phyloP scores from a whole-genome alignment of 30 jellyfish, hydroid and myxozoan genomes.

The Aurelia coerulea region DNA sequence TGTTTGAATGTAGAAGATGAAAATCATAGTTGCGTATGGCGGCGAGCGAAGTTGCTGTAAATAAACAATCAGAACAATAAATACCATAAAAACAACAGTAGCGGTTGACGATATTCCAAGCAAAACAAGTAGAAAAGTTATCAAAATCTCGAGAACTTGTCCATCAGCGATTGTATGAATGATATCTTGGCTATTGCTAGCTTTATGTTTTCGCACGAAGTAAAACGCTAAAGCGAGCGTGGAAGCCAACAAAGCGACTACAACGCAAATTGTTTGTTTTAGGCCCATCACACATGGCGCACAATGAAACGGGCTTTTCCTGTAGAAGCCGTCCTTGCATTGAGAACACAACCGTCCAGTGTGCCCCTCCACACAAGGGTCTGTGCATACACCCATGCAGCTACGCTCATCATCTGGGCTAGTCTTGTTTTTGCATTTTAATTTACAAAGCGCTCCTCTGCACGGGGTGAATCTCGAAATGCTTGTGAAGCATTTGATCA shows the following conservation, averaged over 20 bases:
- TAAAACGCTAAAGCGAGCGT: slow-evolving; percentile 78
- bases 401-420: slow-evolving; percentile 73
- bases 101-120: slow-evolving; percentile 99
- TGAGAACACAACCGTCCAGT: slow-evolving; percentile 95
- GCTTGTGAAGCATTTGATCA: slow-evolving; percentile 85
- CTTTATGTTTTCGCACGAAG: slow-evolving; percentile 88
- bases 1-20: slow-evolving; percentile 98
- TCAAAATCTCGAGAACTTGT: slow-evolving; percentile 85
- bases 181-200: slow-evolving; percentile 44
- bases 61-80: slow-evolving; percentile 86
- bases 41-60: slow-evolving; percentile 97
- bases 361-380: slow-evolving; percentile 97
- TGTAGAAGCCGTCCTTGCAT: slow-evolving; percentile 90
- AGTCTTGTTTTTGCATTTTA: slow-evolving; percentile 81
- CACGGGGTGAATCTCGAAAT: slow-evolving; percentile 97
- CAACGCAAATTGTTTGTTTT: slow-evolving; percentile 88
- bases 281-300: slow-evolving; percentile 97
- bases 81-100: slow-evolving; percentile 90
- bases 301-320: slow-evolving; percentile 94
- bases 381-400: slow-evolving; percentile 77
- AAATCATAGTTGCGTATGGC: slow-evolving; percentile 94
- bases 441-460: slow-evolving; percentile 84
- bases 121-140: slow-evolving; percentile 83
- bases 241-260: slow-evolving; percentile 86
- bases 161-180: slow-evolving; percentile 85